A percentile compares a stretch with the other conserved stretches of the same genome.
Conservation (phyloP, 2,113 vertebrate species). For the Crotophaga sulcirostris region DNA sequence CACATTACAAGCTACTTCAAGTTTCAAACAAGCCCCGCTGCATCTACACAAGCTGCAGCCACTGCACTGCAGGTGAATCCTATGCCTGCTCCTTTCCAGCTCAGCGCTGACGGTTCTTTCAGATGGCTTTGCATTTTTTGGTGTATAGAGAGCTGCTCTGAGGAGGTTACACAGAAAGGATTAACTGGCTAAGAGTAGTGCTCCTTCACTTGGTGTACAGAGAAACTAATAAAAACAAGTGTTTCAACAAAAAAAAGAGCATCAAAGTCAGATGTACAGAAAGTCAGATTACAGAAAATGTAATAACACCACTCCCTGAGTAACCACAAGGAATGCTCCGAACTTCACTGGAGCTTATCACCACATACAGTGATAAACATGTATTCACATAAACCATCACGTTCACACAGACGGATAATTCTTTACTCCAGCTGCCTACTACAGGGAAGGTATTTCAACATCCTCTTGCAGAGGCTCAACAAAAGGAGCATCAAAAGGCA, state of each 20-base stretch:
- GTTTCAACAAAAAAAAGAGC: neutral
- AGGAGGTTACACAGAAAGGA: neutral
- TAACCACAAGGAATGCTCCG: neutral
- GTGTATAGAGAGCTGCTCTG: neutral
- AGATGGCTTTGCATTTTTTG: neutral
- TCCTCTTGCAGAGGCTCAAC: neutral
- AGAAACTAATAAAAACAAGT: neutral
- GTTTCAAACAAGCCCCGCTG: neutral
- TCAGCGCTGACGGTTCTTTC: neutral
- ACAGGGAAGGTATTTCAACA: neutral
- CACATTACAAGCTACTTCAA: neutral
- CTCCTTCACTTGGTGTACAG: neutral
- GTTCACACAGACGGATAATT: neutral
- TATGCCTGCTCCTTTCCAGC: neutral
- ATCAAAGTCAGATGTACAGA: too few species aligned
- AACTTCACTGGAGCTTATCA: conserved; percentile 7
- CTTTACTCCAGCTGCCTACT: neutral
- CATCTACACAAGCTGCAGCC: neutral
- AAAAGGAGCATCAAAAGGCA: conserved; percentile 26
- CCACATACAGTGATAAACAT: conserved; percentile 8
- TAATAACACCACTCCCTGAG: neutral
- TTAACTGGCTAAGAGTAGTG: neutral
- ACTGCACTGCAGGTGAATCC: neutral
- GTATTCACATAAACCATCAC: conserved; percentile 31
- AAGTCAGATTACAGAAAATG: neutral